Evolutionary conservation across 2,113 vertebrate genomes (phyloP).

Genomic region (Muntiacus reevesi): DNA sequence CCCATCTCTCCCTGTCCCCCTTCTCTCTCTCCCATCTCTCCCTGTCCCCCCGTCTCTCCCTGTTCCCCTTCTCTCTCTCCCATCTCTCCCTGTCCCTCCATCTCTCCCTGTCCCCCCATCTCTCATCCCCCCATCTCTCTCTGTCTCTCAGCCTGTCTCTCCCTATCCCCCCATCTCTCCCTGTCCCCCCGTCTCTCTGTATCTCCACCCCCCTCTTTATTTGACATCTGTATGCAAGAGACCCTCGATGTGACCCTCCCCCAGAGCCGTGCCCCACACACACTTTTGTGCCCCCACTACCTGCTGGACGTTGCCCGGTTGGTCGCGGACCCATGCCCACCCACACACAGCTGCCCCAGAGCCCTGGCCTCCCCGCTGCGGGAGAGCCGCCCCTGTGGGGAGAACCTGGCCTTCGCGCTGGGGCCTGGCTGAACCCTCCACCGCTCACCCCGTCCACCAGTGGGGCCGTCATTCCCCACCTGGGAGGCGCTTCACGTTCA

Average conservation of each 20-base stretch:
- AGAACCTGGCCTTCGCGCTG: rapidly evolving
- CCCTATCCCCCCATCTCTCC: too few species aligned
- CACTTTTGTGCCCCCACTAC: rapidly evolving
- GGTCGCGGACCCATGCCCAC: rapidly evolving
- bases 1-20: background rate
- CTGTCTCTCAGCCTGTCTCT: too few species aligned
- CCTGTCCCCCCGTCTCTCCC: too few species aligned
- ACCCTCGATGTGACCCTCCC: rapidly evolving
- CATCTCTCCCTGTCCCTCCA: too few species aligned
- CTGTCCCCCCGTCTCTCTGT: background rate
- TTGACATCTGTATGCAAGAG: rapidly evolving
- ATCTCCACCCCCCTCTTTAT: rapidly evolving
- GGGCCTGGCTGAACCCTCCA: rapidly evolving
- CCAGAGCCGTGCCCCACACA: rapidly evolving
- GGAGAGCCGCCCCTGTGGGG: rapidly evolving
- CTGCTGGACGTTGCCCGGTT: rapidly evolving
- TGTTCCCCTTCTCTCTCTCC: too few species aligned
- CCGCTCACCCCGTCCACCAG: rapidly evolving
- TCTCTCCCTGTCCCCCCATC: too few species aligned
- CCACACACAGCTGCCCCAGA: rapidly evolving
- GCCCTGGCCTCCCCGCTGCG: rapidly evolving
- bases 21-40: too few species aligned
- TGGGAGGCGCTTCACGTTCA: rapidly evolving
- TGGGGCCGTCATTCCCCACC: rapidly evolving
- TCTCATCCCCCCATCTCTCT: too few species aligned